Conservation (phyloP, 2,888 invertebrate genomes). For the Tricholauxania praeusta region DNA sequence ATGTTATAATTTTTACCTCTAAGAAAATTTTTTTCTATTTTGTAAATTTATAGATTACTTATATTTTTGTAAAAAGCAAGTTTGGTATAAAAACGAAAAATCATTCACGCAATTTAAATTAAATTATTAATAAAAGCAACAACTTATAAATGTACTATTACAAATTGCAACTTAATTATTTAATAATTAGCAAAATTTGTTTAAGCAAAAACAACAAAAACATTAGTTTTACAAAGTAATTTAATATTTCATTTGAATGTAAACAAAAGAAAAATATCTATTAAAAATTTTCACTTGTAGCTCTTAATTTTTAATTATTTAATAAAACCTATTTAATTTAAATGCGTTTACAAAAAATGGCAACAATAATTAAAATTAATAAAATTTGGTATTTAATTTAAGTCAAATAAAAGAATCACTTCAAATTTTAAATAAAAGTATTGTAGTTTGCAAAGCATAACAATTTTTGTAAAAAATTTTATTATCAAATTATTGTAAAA, state of each 20-base stretch:
- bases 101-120: conserved; percentile 17
- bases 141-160: neutral
- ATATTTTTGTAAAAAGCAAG: conserved; percentile 16
- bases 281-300: conserved; percentile 9
- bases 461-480: conserved; percentile 5
- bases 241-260: neutral
- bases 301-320: neutral
- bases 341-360: neutral
- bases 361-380: conserved; percentile 25
- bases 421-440: neutral
- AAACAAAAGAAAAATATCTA: neutral
- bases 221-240: neutral
- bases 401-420: too few species aligned
- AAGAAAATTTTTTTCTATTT: neutral
- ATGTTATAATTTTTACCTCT: too few species aligned
- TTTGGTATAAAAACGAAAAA: neutral
- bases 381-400: too few species aligned
- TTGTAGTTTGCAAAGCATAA: conserved; percentile 30
- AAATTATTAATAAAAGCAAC: conserved; percentile 1
- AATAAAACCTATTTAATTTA: neutral
- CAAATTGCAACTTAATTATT: conserved; percentile 31
- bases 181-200: conserved; percentile 22
- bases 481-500: conserved; percentile 5
- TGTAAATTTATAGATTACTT: neutral
- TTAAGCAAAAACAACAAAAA: neutral